phyloP scores from a whole-genome alignment of 2,113 vertebrate genomes.

The Hystrix brachyura region DNA sequence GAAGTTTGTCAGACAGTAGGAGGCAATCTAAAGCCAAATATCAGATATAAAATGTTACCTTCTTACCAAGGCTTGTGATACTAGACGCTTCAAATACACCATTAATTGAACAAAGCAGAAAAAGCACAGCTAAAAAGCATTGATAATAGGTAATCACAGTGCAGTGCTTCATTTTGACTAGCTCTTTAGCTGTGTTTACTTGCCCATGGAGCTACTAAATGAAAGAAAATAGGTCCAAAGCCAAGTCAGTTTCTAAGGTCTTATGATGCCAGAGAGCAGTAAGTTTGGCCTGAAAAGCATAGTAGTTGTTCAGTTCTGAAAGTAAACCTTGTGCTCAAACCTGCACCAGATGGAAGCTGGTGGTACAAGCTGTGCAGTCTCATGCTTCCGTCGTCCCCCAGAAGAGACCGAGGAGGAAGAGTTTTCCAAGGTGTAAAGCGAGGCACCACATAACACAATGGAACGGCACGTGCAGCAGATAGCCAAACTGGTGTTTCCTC shows the following conservation, averaged over 20 bases:
- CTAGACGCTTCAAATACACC: background rate
- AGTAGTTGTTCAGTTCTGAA: constrained; percentile 10
- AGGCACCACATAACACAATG: background rate
- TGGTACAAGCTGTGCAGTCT: background rate
- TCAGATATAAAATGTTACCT: background rate
- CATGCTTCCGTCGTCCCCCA: background rate
- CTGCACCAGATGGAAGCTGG: constrained; percentile 39
- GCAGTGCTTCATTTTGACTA: background rate
- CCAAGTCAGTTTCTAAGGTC: background rate
- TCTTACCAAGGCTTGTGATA: background rate
- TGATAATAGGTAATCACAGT: background rate
- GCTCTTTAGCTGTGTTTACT: background rate
- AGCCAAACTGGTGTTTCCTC: background rate
- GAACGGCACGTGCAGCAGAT: background rate
- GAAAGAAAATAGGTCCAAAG: background rate
- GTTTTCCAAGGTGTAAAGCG: background rate
- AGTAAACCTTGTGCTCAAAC: constrained; percentile 27
- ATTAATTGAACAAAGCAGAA: background rate
- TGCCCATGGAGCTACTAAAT: background rate
- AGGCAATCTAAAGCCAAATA: background rate
- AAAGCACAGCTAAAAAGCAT: background rate
- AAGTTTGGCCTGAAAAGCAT: constrained; percentile 28
- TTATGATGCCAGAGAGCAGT: background rate
- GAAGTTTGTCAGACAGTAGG: background rate
- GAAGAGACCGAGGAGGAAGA: background rate